phyloP scores from a whole-genome alignment of 2,113 vertebrate species.

The Melanotaenia duboulayi region DNA sequence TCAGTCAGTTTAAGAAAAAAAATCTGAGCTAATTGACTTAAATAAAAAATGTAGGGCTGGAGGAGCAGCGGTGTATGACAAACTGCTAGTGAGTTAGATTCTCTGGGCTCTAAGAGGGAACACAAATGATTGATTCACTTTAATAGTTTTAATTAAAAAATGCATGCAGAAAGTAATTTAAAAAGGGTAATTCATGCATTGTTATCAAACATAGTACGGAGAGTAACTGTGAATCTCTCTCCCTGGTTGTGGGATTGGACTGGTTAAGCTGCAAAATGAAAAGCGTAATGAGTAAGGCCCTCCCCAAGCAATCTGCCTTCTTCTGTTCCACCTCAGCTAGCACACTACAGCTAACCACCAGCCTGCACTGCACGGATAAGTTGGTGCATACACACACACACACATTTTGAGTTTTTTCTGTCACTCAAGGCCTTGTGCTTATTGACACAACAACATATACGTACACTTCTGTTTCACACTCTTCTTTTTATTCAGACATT shows the following conservation, averaged over 20 bases:
- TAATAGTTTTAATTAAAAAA: conserved; percentile 71
- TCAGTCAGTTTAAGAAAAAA: conserved; percentile 12
- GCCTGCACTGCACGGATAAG: conserved; percentile 58
- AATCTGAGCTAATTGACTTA: conserved; percentile 38
- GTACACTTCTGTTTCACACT: conserved; percentile 1
- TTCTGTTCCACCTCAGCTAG: conserved; percentile 65
- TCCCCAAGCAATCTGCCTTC: conserved; percentile 72
- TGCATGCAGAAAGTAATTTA: conserved; percentile 63
- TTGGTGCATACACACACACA: conserved; percentile 2
- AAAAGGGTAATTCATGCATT: conserved; percentile 65
- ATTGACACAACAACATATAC: neutral
- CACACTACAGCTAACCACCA: conserved; percentile 54
- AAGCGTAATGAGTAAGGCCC: conserved; percentile 49
- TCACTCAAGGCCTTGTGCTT: conserved; percentile 18
- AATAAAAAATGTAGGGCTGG: conserved; percentile 6
- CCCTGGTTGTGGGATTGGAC: conserved; percentile 66
- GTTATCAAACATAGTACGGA: conserved; percentile 60
- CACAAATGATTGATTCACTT: conserved; percentile 58
- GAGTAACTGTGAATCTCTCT: conserved; percentile 49
- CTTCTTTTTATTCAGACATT: conserved; percentile 30
- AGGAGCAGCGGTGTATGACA: conserved; percentile 41
- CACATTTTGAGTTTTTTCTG: conserved; percentile 12
- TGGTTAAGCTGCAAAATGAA: conserved; percentile 72
- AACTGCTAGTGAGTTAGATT: conserved; percentile 48
- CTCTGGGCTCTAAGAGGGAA: conserved; percentile 35